Base-by-base conservation (phyloP, 2,888 invertebrate genomes). In the Epinotia ramella region DNA sequence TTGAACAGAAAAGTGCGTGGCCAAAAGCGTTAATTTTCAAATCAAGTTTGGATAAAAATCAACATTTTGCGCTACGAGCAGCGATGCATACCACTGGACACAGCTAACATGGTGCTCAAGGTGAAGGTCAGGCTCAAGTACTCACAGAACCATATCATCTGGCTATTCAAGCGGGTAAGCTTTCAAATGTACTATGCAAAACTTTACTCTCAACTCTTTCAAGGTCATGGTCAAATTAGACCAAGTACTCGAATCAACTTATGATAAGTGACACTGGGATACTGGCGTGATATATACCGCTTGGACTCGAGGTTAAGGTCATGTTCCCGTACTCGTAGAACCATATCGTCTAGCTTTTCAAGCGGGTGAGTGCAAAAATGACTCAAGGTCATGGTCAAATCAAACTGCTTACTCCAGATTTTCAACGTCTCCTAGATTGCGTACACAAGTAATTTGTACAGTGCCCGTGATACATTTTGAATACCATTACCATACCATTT, bases 131-230 rank as follows among this genome's bases (percentile, higher is more conserved):
- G 94, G 77, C 90, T 96, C 77, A 96, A 95, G 87, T 91, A 95
- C 84, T 95, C 95, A 67, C 94, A 95, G 77, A 94, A 95, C 81
- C 95, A 95, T 81, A 95, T 96, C 84, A 91, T 95, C 78, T 94
- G 95, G 91, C 94, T 96, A 76, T 96, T 96, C 82, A 94, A 92
- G 86, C 94, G 95, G 91, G 96, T 96, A 86, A 92, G 92, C 89
- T 3, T 11, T 40, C 16, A 6, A 24, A 9, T 9, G 3, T 18
- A 33, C 1, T 13, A 6, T 65, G 28, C 7, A 2, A 28, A n/a
- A 11, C 11, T 16, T n/a, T 3, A 3, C 24, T 28, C 24, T 28
- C 24, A 28, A 28, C 24, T 28, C 24, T 28, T 1, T 60, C 13
- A 60, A 60, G 59, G 59, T 60, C 24, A 60, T 13, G 59, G 59